These are phyloP conservation scores for Sarcophilus harrisii DNA, from an alignment of 2,797 vertebrate genomes.

Conservation along the genomic window DNA sequence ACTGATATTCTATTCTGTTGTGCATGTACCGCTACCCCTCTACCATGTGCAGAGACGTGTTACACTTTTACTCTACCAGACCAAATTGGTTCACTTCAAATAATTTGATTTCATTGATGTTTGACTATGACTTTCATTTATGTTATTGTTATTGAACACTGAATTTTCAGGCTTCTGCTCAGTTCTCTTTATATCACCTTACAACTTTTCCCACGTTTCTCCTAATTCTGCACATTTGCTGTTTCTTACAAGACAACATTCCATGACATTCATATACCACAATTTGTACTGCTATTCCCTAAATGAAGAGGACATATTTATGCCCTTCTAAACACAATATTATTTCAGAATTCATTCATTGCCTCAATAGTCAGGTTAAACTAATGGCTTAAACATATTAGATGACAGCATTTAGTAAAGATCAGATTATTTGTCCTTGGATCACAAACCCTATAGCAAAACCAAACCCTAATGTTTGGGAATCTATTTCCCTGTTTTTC, in stretches of 20 bases:
- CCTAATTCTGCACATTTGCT: not conserved
- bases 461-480: not conserved
- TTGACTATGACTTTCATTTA: not conserved
- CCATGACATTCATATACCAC: not conserved
- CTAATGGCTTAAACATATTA: not conserved
- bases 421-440: not conserved
- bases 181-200: not conserved
- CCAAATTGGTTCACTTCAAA: not conserved
- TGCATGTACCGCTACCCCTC: not conserved
- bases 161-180: not conserved
- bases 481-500: not conserved
- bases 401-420: not conserved
- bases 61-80: not conserved
- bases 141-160: not conserved
- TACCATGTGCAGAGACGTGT: not conserved
- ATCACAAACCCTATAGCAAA: not conserved
- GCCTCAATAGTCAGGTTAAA: not conserved
- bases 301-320: not conserved
- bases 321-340: not conserved
- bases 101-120: not conserved
- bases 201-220: not conserved
- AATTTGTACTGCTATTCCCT: not conserved
- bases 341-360: not conserved
- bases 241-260: not conserved
- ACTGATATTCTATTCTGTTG: not conserved